A percentile compares a stretch with the other conserved stretches of the same genome.
Evolutionary conservation across 1,140 invertebrate species (phyloP).

Genomic region (Bombus huntii): DNA sequence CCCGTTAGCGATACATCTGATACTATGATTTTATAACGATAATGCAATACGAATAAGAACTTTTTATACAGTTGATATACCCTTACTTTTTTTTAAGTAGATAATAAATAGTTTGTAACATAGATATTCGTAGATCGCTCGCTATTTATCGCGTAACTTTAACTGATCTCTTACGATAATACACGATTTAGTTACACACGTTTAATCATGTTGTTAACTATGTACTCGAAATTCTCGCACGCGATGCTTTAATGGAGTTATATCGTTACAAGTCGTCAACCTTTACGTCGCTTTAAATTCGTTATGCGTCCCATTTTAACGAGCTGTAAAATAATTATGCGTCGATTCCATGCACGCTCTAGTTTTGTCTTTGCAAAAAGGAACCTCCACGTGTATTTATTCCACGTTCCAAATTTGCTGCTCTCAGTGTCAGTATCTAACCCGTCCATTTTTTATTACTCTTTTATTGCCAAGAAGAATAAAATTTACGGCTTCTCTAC

Average conservation of each 20-base stretch:
- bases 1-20: neutral
- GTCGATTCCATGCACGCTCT: neutral
- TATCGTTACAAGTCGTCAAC: neutral
- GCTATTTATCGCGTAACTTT: neutral
- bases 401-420: neutral
- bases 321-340: constrained; percentile 1
- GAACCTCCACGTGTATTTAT: neutral
- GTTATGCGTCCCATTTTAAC: constrained; percentile 7
- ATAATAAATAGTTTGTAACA: neutral
- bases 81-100: neutral
- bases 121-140: neutral
- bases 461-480: neutral
- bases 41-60: neutral
- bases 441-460: neutral
- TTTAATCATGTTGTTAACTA: neutral
- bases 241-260: neutral
- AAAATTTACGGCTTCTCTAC: neutral
- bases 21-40: neutral
- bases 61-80: neutral
- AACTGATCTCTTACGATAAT: constrained; percentile 34
- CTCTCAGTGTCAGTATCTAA: neutral
- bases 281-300: constrained; percentile 16
- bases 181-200: constrained; percentile 14
- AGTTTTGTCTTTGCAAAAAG: neutral
- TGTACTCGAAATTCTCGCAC: neutral